Evolutionary conservation across 2,797 vertebrate genomes (phyloP), one percentile per base, ranked within the genome.

Genomic region (Ispidina lecontei): DNA sequence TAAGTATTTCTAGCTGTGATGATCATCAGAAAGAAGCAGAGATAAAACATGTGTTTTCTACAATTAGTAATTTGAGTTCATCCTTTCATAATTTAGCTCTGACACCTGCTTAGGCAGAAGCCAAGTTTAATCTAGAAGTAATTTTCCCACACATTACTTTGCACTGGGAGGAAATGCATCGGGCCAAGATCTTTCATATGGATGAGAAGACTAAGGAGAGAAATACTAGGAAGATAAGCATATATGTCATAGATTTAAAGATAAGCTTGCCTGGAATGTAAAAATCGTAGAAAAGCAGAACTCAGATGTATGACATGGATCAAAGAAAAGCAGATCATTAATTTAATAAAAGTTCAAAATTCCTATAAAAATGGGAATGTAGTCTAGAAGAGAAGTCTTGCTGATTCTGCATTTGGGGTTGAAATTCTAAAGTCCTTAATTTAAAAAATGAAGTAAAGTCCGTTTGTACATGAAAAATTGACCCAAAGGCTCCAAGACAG

Each of bases 1-100:
- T 95, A 96, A 93, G 62, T 86, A 91, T 93, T 87, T 91, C 88
- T 94, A 89, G 77, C 83, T 95, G 78, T 78, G 83, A 41, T 70
- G 76, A 73, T 94, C 58, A 77, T 91, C 82, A 83, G 56, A 91
- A 93, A 91, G 58, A 94, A 93, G 65, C 75, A 93, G 81, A 91
- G 76, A 93, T 88, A 77, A 95, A 92, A 65, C 22, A 23, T 35
- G 11, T 80, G 54, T 73, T 86, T 91, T 87, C 55, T 64, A 47
- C 84, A 92, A 89, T 93, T 93, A 94, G 55, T 62, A 80, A 49
- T 82, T 82, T 91, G 75, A 93, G 33, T 89, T 93, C 14, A 28
- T 85, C 58, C 31, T 79, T 84, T 96, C 44, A 60, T 95, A 84
- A 94, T 96, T 91, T 68, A 22, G 10, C 79, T 94, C 75, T 84